These are phyloP conservation scores for Thalpophila matura DNA, from an alignment of 2,888 invertebrate genomes.

Conservation along the genomic window DNA sequence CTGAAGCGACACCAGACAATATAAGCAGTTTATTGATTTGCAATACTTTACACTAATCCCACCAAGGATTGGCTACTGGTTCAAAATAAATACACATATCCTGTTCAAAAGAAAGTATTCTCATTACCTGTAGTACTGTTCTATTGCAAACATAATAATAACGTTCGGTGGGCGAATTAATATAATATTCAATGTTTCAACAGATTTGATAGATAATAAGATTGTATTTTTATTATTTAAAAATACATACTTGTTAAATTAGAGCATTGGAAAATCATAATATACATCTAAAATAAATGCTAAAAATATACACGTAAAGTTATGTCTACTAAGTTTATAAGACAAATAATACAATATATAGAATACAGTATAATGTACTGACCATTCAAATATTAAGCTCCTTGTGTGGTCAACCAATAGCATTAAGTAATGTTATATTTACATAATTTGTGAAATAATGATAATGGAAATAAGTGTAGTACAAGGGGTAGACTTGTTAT, in stretches of 20 bases:
- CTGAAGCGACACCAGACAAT: conserved; percentile 49
- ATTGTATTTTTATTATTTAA: conserved; percentile 65
- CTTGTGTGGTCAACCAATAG: conserved; percentile 46
- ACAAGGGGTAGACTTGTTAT: conserved; percentile 19
- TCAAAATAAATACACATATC: conserved; percentile 52
- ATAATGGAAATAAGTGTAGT: conserved; percentile 44
- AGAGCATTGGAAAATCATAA: conserved; percentile 70
- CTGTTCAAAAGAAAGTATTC: conserved; percentile 28
- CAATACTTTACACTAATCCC: conserved; percentile 59
- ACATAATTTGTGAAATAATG: conserved; percentile 54
- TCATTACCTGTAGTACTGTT: conserved; percentile 64
- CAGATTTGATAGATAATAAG: conserved; percentile 69
- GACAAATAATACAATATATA: conserved; percentile 65
- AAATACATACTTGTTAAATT: conserved; percentile 48
- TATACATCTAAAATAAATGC: conserved; percentile 80
- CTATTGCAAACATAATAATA: conserved; percentile 62
- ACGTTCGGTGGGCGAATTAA: conserved; percentile 79
- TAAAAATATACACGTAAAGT: conserved; percentile 77
- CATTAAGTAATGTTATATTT: conserved; percentile 57
- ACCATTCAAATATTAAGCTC: conserved; percentile 59
- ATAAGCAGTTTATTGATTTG: conserved; percentile 36
- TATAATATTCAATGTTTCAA: conserved; percentile 66
- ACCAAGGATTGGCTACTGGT: conserved; percentile 58
- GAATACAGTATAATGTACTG: conserved; percentile 66
- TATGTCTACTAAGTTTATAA: conserved; percentile 68